Evolutionary conservation across 2,797 vertebrate species (phyloP), one percentile per base, ranked within the genome.

Genomic region (Protosalanx chinensis): DNA sequence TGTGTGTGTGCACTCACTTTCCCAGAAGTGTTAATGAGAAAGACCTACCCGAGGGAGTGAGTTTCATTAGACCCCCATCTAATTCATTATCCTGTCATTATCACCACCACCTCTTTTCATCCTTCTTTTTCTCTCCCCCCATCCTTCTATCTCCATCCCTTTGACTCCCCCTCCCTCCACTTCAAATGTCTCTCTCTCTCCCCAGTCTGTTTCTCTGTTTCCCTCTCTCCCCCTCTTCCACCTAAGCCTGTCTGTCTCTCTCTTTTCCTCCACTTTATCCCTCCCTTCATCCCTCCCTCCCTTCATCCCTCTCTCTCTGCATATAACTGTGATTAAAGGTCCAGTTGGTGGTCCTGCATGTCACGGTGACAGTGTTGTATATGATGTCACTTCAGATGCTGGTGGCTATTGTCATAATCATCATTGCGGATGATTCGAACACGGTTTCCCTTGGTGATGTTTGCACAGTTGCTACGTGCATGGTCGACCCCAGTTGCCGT

Each of bases 71-170:
- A 76, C 81, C 85, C 85, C 85, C 82, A 85, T 88, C 88, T 81
- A 81, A 85, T 85, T 88, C 82, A 87, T 89, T 88, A 87, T 64
- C 85, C 85, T 84, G 79, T 90, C 80, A 89, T 91, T 89, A 90
- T 86, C 84, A 84, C 81, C 72, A 63, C 65, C 33, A 23, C 5
- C 56, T 74, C 71, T 78, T 79, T 68, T 49, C 6, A 1, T 16
- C 23, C 67, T 73, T 33, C 69, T 1, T 53, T 81, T 72, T 64
- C 64, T 59, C 20, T 27, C 20, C 71, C 68, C 79, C 65, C 56
- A 5, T 41, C 23, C n/a, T 67, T 74, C 35, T 33, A 27, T 27
- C 68, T 53, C 64, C 10, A 3, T 51, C 13, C 5, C 6, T 53
- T 5, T 8, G 4, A 6, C 23, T 16, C 33, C 8, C 10, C 33